Base-by-base conservation (phyloP, 2,797 vertebrate species). In the Enteromius afrohamiltoni region DNA sequence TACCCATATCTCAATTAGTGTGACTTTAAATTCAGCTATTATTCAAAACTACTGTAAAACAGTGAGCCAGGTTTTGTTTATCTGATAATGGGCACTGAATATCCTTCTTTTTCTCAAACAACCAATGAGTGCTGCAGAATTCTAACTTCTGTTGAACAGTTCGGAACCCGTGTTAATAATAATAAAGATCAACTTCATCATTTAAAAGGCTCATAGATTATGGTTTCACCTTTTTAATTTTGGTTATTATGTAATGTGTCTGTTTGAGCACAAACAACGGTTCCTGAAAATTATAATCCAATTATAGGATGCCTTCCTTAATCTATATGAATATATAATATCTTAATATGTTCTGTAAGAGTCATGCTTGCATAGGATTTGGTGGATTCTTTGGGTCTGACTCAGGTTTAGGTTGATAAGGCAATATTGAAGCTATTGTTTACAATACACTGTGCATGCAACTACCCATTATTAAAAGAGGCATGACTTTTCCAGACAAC, bases 21-120 rank as follows among this genome's bases (percentile, higher is more conserved):
- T 85, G 86, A 91, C 89, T 90, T 88, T 89, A 92, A 92, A 90
- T 88, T 86, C 88, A 84, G 76, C 89, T 89, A 92, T 93, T 93
- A 93, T 92, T 91, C 86, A 89, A 92, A 92, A 91, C 89, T 92
- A 64, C 60, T 64, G 26, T 64, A 85, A 90, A 93, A 92, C 92
- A 90, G 90, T 86, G 87, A 88, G 64, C 73, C 88, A 90, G 92
- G 91, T 92, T 91, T 86, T 79, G 91, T 93, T 93, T 93, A 89
- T 91, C 91, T 87, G 89, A 89, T 92, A 86, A 45, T 40, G 51
- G 51, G 17, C 9, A 7, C 26, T 75, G 10, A 75, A 49, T 45
- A 23, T 70, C 6, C 68, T 23, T 21, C 1, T n/a, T 42, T 14
- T 45, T 7, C 31, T 9, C 9, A 19, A 21, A 37, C 9, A 67